Base-by-base conservation (phyloP, 1,140 invertebrate genomes). In the Globodera rostochiensis region DNA sequence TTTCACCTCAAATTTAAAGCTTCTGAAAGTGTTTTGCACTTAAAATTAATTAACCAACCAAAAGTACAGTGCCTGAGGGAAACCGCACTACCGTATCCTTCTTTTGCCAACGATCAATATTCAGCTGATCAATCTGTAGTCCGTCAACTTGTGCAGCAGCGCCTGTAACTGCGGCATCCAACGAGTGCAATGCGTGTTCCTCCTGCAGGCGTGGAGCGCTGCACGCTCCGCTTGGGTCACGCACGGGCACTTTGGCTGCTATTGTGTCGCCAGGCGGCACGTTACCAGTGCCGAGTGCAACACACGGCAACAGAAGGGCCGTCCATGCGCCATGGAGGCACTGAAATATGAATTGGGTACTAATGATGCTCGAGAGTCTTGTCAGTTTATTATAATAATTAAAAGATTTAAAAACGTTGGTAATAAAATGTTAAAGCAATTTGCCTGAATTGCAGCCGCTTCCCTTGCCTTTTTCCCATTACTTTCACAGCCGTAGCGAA, bases 401-500 rank as follows among this genome's bases (percentile, higher is more conserved):
- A n/a, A n/a, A n/a, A n/a, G 36, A 36, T 36, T 36, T 36, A 36
- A 36, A 36, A 36, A 25, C 1, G 25, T 25, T 25, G 25, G 1
- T 0, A 25, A 25, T 25, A 25, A 25, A 36, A 36, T 36, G 25
- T 36, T 15, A 64, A n/a, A 64, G 60, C n/a, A 47, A 11, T 74
- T 21, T 74, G 73, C 76, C 64, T 70, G 21, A 69, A 78, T 78
- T n/a, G 76, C 60, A 13, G 76, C 57, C 21, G 76, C 76, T 69
- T 78, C 53, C 7, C 11, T 21, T 69, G 50, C n/a, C n/a, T 15
- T 67, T 67, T 77, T 8, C 45, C 46, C 60, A n/a, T 36, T 4
- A 6, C n/a, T 25, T 36, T 66, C 66, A 57, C 85, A 86, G 5
- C 36, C 9, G 79, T 79, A 86, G 15, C 77, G 85, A 73, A 86